Conservation (phyloP, 2,888 invertebrate species). For the Cerceris ruficornis region DNA sequence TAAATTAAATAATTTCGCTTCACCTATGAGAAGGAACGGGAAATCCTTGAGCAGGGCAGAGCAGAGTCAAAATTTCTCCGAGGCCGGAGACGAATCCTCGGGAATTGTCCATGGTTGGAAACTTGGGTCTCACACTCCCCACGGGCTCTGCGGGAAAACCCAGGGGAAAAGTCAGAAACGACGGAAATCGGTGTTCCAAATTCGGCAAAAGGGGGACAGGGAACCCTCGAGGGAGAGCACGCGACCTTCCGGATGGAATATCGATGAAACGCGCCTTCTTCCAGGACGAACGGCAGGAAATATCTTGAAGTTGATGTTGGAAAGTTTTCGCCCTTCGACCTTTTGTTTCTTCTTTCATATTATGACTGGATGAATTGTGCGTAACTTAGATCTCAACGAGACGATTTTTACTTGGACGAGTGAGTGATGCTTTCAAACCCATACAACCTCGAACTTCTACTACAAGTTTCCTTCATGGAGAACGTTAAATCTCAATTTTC, state of each 20-base stretch:
- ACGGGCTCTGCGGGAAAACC: conserved; percentile 86
- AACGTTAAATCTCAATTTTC: conserved; percentile 16
- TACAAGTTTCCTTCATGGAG: neutral
- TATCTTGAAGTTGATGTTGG: neutral
- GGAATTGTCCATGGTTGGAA: conserved; percentile 83
- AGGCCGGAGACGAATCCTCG: conserved; percentile 79
- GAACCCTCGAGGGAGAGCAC: conserved; percentile 51
- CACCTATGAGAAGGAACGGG: conserved; percentile 83
- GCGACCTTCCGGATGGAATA: too few species aligned
- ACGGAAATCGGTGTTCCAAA: neutral
- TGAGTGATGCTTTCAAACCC: neutral
- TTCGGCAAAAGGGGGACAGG: conserved; percentile 51
- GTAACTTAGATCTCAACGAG: too few species aligned
- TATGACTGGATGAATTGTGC: too few species aligned
- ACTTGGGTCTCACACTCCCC: conserved; percentile 88
- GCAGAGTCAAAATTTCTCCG: conserved; percentile 80
- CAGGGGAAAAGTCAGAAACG: conserved; percentile 41
- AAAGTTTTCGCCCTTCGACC: too few species aligned
- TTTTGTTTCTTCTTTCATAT: too few species aligned
- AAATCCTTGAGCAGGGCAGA: conserved; percentile 84
- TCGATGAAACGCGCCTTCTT: too few species aligned
- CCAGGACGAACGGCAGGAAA: neutral
- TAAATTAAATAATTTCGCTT: conserved; percentile 65
- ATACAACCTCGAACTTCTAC: neutral
- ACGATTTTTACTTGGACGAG: too few species aligned